phyloP scores from a whole-genome alignment of 1,140 invertebrate genomes.

The Megalonaias nervosa region DNA sequence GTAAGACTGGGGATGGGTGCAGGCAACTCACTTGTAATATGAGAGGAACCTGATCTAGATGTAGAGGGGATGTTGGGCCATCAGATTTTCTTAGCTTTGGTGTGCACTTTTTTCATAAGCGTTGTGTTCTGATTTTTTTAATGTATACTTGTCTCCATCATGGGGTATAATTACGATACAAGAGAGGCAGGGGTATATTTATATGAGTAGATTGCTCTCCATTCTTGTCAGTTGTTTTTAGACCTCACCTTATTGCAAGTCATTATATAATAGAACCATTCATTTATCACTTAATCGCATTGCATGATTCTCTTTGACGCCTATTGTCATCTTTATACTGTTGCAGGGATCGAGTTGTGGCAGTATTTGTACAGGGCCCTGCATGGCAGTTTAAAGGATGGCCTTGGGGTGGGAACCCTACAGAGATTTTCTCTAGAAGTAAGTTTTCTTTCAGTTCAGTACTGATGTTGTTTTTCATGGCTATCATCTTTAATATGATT shows the following conservation, averaged over 20 bases:
- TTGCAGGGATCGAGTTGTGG: conserved; percentile 90
- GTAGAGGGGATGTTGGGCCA: no score
- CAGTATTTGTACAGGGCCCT: conserved; percentile 98
- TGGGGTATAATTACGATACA: no score
- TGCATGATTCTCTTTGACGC: neutral
- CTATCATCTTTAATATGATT: neutral
- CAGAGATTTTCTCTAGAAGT: conserved; percentile 98
- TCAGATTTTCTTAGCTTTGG: no score
- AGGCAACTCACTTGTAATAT: no score
- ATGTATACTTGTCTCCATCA: no score
- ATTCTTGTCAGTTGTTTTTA: neutral
- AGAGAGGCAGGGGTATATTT: no score
- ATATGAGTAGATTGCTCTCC: no score
- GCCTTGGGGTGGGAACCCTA: conserved; percentile 98
- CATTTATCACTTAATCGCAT: neutral
- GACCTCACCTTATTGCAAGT: neutral
- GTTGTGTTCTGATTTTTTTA: no score
- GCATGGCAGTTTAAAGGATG: conserved; percentile 99
- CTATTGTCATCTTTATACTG: neutral
- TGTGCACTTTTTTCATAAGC: no score
- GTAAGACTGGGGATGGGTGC: no score
- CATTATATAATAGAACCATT: neutral
- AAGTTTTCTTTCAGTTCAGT: conserved; percentile 59
- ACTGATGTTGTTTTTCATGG: neutral
- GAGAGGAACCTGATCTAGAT: no score